A percentile compares a stretch with the other conserved stretches of the same genome.
Evolutionary conservation across 2,113 vertebrate species (phyloP).

Genomic region (Psettodes erumei): DNA sequence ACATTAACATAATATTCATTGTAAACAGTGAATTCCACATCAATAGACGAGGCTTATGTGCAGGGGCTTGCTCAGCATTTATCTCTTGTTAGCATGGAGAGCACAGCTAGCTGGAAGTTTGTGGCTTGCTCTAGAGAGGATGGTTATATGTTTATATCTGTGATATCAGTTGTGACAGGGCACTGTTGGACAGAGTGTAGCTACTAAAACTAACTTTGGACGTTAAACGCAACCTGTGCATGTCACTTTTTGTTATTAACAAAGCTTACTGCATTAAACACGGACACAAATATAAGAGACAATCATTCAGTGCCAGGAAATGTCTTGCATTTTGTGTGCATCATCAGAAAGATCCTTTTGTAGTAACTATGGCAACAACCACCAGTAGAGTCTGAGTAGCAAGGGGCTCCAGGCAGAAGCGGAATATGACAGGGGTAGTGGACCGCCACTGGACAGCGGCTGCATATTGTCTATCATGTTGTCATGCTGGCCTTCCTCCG

Average conservation of each 20-base stretch:
- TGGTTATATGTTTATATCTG: slow-evolving; percentile 48
- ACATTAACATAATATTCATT: slow-evolving; percentile 66
- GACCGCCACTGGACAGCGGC: slow-evolving; percentile 16
- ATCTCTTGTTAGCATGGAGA: slow-evolving; percentile 65
- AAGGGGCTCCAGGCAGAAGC: slow-evolving; percentile 63
- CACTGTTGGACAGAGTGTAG: slow-evolving; percentile 36
- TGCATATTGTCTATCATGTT: slow-evolving; percentile 38
- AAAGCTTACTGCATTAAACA: slow-evolving; percentile 65
- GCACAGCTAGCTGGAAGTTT: slow-evolving; percentile 61
- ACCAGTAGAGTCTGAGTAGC: slow-evolving; percentile 71
- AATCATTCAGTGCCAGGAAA: slow-evolving; percentile 76
- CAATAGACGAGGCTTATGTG: slow-evolving; percentile 56
- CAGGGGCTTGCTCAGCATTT: slow-evolving; percentile 51
- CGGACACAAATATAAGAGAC: slow-evolving; percentile 47
- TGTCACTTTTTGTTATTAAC: slow-evolving; percentile 62
- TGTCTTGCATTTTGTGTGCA: slow-evolving; percentile 74
- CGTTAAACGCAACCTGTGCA: slow-evolving; percentile 64
- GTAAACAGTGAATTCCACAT: slow-evolving; percentile 74
- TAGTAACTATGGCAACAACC: slow-evolving; percentile 56
- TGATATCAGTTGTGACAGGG: slow-evolving; percentile 48
- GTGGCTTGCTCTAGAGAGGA: slow-evolving; percentile 46
- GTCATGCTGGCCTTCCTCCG: slow-evolving; percentile 44
- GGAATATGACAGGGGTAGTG: not conserved
- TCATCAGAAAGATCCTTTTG: slow-evolving; percentile 43
- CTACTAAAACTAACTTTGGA: slow-evolving; percentile 53